Conservation (phyloP, 2,113 vertebrate species). For the Myotis lucifugus region DNA sequence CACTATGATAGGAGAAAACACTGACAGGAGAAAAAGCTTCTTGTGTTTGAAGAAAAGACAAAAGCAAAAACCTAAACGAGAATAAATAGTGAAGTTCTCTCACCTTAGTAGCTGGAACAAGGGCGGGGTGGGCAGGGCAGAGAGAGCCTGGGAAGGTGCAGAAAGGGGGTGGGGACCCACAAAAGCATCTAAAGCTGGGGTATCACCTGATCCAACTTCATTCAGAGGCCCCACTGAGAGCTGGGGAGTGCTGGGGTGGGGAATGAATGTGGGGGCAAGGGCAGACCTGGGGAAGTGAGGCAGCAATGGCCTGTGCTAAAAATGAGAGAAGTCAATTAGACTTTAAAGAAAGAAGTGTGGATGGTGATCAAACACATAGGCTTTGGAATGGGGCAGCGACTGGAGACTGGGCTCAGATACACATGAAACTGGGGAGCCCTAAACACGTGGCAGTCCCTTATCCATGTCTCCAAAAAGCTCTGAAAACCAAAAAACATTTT, state of each 20-base stretch:
- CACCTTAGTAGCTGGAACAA: not conserved
- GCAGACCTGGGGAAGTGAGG: not conserved
- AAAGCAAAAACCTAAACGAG: not conserved
- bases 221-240: not conserved
- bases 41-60: not conserved
- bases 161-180: not conserved
- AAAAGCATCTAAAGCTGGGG: not conserved
- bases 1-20: not conserved
- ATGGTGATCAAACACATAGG: no score
- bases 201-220: not conserved
- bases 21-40: not conserved
- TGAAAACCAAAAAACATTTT: not conserved
- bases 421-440: not conserved
- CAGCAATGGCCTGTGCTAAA: not conserved
- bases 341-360: not conserved
- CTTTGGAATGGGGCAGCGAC: not conserved
- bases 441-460: not conserved
- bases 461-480: not conserved
- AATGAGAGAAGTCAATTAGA: not conserved
- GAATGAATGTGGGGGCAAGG: not conserved
- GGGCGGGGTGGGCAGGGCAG: not conserved
- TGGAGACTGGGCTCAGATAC: not conserved
- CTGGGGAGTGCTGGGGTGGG: fast-evolving
- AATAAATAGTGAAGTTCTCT: not conserved
- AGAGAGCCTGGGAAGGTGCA: not conserved